A percentile compares a stretch with the other conserved stretches of the same genome.
Evolutionary conservation across 53 echinoderm and acorn worm genomes (phyloP).

Genomic region (Apostichopus leukothele): DNA sequence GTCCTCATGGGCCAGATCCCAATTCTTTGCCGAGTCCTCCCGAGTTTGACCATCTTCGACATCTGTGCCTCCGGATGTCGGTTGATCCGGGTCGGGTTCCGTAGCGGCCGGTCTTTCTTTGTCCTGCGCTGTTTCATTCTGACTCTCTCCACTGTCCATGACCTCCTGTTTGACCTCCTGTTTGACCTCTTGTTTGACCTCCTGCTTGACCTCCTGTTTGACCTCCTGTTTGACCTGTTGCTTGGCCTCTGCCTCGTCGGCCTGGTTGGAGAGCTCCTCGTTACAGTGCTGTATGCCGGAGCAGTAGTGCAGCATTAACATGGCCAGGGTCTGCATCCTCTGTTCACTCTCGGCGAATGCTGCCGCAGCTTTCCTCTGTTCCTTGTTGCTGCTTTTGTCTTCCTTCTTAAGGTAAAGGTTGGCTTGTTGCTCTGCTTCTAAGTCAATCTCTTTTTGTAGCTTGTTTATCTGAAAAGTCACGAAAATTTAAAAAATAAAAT

Average conservation of each 20-base stretch:
- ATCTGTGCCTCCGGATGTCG: background rate
- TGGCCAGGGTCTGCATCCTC: constrained; percentile 89
- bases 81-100: background rate
- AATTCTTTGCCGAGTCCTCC: background rate
- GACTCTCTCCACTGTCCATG: background rate
- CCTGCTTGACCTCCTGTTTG: background rate
- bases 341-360: constrained; percentile 81
- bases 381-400: constrained; percentile 55
- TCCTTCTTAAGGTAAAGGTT: constrained; percentile 70
- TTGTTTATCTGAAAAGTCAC: constrained; percentile 67
- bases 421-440: constrained; percentile 72
- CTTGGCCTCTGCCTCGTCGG: background rate
- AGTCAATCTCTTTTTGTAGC: constrained; percentile 92
- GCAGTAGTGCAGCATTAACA: constrained; percentile 97
- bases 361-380: constrained; percentile 57
- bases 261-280: constrained; percentile 58
- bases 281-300: constrained; percentile 97
- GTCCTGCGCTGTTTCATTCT: background rate
- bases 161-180: background rate
- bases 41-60: background rate
- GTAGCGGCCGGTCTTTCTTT: background rate
- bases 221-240: background rate
- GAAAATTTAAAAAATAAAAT: too few relatives aligned
- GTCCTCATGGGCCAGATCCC: background rate
- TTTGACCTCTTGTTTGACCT: background rate